A percentile compares a stretch with the other conserved stretches of the same genome.
These are phyloP conservation scores for Pangasius sanitwongsei DNA, from an alignment of 2,797 vertebrate species.

Conservation along the genomic window DNA sequence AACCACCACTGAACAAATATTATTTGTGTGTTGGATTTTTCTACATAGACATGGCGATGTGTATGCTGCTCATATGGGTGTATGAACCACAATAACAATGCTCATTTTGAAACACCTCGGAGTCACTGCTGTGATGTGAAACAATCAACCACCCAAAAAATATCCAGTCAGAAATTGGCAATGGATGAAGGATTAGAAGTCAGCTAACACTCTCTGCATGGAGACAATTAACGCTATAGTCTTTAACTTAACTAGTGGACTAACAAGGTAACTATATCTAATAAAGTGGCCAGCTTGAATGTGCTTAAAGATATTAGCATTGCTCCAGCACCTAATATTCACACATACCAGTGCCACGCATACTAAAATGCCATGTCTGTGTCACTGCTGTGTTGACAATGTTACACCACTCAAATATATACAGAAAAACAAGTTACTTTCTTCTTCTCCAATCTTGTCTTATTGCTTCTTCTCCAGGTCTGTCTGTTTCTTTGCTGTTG, in stretches of 20 bases:
- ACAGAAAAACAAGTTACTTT: not conserved
- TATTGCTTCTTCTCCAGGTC: not conserved
- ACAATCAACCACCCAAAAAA: not conserved
- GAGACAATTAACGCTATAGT: not conserved
- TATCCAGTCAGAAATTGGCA: not conserved
- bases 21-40: not conserved
- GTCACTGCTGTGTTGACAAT: not conserved
- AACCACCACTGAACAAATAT: not conserved
- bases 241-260: not conserved
- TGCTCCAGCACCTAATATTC: not conserved
- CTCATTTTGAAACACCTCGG: not conserved
- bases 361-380: not conserved
- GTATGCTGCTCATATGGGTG: not conserved
- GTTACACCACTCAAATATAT: not conserved
- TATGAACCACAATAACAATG: not conserved
- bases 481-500: not conserved
- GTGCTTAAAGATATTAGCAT: not conserved
- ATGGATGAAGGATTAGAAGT: not conserved
- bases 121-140: not conserved
- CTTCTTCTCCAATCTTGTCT: not conserved
- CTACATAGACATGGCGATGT: not conserved
- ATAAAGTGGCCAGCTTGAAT: not conserved
- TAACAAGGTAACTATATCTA: not conserved
- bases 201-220: not conserved
- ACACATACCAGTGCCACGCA: not conserved